These are phyloP conservation scores for Gortyna flavago DNA, from an alignment of 2,888 invertebrate genomes.

Conservation along the genomic window DNA sequence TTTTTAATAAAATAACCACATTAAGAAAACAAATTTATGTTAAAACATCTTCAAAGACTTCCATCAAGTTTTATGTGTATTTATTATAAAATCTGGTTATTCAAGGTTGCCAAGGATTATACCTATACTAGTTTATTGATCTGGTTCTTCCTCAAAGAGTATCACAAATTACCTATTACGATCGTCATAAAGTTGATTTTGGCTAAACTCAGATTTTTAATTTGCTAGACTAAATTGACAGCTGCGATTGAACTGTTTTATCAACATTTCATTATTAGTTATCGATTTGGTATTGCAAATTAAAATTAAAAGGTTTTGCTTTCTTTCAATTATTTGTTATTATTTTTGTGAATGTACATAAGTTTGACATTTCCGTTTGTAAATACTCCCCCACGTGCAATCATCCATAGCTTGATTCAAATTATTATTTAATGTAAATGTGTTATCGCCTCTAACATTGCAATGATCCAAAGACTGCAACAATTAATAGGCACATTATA, in stretches of 20 bases:
- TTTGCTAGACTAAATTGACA: neutral
- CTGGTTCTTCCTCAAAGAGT: neutral
- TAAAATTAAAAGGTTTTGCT: too few relatives aligned
- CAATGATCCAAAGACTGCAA: neutral
- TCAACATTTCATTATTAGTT: too few relatives aligned
- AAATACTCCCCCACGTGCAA: neutral
- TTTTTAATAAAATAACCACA: neutral
- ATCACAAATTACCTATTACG: neutral
- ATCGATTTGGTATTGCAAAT: too few relatives aligned
- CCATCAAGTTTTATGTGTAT: slow-evolving; percentile 23
- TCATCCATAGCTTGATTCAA: neutral
- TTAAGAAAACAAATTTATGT: slow-evolving; percentile 5
- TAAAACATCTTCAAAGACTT: slow-evolving; percentile 20
- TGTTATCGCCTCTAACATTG: neutral
- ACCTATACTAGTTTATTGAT: neutral
- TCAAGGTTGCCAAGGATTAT: slow-evolving; percentile 20
- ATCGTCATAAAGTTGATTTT: neutral
- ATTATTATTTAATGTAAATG: neutral
- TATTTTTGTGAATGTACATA: neutral
- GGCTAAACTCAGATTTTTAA: neutral
- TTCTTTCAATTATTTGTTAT: neutral
- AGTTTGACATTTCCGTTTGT: neutral
- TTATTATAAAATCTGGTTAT: slow-evolving; percentile 19
- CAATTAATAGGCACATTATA: neutral
- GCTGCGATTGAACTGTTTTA: too few relatives aligned